Evolutionary conservation across 2,113 vertebrate species (phyloP), one percentile per base, ranked within the genome.

Genomic region (Tylochromis polylepis): DNA sequence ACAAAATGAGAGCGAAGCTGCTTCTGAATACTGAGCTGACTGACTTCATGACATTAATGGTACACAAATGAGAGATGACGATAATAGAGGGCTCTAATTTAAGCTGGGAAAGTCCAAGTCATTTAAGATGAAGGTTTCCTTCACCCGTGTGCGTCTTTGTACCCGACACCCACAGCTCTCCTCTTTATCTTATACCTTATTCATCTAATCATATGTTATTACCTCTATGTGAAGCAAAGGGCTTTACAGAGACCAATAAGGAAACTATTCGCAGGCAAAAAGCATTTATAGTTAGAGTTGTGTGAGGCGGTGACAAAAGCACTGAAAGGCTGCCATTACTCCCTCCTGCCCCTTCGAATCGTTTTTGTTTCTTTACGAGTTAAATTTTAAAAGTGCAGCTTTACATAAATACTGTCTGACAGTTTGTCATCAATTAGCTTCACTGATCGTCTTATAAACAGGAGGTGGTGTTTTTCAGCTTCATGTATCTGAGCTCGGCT

Each of bases 191-290:
- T 46, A 0, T 75, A 49, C 24, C 24, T 9, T 12, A 27, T 84
- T 31, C 16, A 11, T 79, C 34, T 79, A 86, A 88, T 86, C 67
- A 62, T 82, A 41, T 85, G 67, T 89, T 82, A 87, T 89, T 56
- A 82, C 51, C 29, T 62, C 18, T 4, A 4, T 59, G 60, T 84
- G 82, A 85, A 46, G 59, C 22, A 34, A 6, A 53, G 14, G 4
- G 27, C 60, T 41, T 5, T 14, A 41, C 27, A 59, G 77, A 18
- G 14, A 70, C 14, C 9, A 34, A 59, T 49, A 29, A 18, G 58
- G 20, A 80, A 22, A 31, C 58, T 78, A 22, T 58, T 60, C 24
- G 59, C 60, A 49, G 51, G 43, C 53, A 81, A 36, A 36, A 85
- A 87, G 82, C 27, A 18, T 46, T 85, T 78, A 81, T 72, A 55